Evolutionary conservation across 2,888 invertebrate genomes (phyloP).

Genomic region (Euzetes globulus): DNA sequence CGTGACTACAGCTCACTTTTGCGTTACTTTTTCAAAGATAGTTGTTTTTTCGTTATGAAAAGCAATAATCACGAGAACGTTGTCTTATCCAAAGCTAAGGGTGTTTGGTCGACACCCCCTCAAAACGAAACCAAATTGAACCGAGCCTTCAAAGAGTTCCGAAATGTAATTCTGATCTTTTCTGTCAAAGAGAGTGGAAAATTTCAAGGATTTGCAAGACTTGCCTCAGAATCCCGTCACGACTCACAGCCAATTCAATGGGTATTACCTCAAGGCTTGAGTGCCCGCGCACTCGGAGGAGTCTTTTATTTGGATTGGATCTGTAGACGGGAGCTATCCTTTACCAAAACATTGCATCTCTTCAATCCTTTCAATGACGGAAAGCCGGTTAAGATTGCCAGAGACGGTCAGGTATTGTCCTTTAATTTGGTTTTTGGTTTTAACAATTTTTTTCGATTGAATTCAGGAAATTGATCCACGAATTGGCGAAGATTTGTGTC

Average conservation of each 20-base stretch:
- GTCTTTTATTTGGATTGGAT: constrained; percentile 97
- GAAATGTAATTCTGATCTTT: constrained; percentile 89
- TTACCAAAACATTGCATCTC: constrained; percentile 80
- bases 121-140: constrained; percentile 94
- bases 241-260: constrained; percentile 84
- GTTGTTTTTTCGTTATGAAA: constrained; percentile 90
- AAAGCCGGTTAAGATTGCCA: constrained; percentile 96
- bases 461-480: constrained; percentile 90
- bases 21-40: constrained; percentile 87
- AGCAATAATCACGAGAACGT: constrained; percentile 97
- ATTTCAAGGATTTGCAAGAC: constrained; percentile 73
- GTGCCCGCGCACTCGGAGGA: constrained; percentile 84
- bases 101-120: constrained; percentile 95
- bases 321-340: constrained; percentile 81
- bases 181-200: constrained; percentile 97
- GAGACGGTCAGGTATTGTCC: constrained; percentile 79
- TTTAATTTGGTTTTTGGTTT: no score
- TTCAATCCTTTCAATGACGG: constrained; percentile 98
- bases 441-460: not conserved
- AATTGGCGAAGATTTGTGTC: constrained; percentile 86
- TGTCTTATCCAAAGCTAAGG: constrained; percentile 83
- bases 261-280: constrained; percentile 86
- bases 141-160: constrained; percentile 79
- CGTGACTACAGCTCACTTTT: constrained; percentile 54
- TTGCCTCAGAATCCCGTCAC: constrained; percentile 77